phyloP scores from a whole-genome alignment of 2,113 vertebrate genomes.

The Megalops atlanticus region DNA sequence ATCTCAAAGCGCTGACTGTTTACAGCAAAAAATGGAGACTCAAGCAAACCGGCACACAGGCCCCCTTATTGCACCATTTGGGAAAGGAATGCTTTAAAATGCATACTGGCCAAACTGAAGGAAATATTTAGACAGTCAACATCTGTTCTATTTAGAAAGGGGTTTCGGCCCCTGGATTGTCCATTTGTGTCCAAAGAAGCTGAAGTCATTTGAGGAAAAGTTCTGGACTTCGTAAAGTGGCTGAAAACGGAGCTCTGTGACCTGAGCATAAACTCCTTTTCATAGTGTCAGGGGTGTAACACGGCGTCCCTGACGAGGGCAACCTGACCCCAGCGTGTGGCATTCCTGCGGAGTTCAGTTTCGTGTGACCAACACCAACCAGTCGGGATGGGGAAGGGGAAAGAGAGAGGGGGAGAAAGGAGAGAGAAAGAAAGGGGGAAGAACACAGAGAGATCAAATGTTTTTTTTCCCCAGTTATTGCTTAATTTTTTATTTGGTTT shows the following conservation, averaged over 20 bases:
- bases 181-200: not conserved
- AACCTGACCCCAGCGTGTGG: not conserved
- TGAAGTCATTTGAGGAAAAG: not conserved
- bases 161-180: not conserved
- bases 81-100: not conserved
- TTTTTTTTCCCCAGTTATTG: no score
- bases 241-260: not conserved
- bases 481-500: no score
- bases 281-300: not conserved
- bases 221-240: not conserved
- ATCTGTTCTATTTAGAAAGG: not conserved
- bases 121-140: conserved; percentile 2
- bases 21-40: no score
- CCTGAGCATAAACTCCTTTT: no score
- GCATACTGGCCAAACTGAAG: not conserved
- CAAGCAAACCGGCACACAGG: not conserved
- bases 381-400: not conserved
- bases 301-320: no score
- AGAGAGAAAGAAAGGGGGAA: no score
- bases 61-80: not conserved
- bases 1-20: not conserved
- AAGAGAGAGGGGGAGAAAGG: no score
- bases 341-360: not conserved
- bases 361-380: not conserved
- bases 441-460: not conserved